phyloP scores from a whole-genome alignment of 1,140 invertebrate genomes.

The Lepidurus apus region DNA sequence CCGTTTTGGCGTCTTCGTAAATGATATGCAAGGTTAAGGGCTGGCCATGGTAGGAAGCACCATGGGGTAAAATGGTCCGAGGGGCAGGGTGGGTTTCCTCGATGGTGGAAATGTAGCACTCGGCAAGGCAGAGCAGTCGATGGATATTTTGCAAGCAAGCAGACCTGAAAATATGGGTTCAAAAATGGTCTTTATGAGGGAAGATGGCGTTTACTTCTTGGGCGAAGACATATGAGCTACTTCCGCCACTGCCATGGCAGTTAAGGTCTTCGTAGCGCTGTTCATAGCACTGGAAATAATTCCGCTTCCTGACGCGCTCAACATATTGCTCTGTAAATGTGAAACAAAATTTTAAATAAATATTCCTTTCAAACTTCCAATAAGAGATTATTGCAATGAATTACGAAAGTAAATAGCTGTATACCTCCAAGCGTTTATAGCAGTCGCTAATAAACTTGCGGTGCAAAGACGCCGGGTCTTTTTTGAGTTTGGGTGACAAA shows the following conservation, averaged over 20 bases:
- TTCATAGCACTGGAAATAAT: constrained; percentile 45
- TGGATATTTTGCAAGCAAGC: constrained; percentile 47
- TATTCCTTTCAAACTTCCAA: too few relatives aligned
- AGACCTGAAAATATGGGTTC: constrained; percentile 33
- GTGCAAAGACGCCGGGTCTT: constrained; percentile 48
- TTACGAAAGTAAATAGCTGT: constrained; percentile 10
- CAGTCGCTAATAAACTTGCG: constrained; percentile 52
- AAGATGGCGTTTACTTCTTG: constrained; percentile 42
- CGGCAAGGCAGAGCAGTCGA: constrained; percentile 49
- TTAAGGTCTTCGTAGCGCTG: constrained; percentile 47
- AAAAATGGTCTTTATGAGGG: neutral
- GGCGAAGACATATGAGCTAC: constrained; percentile 45
- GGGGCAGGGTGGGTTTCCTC: constrained; percentile 48
- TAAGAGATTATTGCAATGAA: neutral
- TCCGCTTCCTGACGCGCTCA: constrained; percentile 39
- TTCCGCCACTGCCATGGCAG: constrained; percentile 47
- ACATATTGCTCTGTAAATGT: neutral
- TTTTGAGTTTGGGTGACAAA: constrained; percentile 48
- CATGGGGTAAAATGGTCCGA: constrained; percentile 50
- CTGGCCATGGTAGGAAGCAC: constrained; percentile 50
- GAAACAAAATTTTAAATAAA: neutral
- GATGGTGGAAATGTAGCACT: constrained; percentile 49
- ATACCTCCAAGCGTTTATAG: constrained; percentile 48
- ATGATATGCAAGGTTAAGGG: constrained; percentile 47
- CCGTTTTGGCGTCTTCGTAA: constrained; percentile 46